Base-by-base conservation (phyloP, 1,140 invertebrate species). In the Pseudomyrmex pallidus region DNA sequence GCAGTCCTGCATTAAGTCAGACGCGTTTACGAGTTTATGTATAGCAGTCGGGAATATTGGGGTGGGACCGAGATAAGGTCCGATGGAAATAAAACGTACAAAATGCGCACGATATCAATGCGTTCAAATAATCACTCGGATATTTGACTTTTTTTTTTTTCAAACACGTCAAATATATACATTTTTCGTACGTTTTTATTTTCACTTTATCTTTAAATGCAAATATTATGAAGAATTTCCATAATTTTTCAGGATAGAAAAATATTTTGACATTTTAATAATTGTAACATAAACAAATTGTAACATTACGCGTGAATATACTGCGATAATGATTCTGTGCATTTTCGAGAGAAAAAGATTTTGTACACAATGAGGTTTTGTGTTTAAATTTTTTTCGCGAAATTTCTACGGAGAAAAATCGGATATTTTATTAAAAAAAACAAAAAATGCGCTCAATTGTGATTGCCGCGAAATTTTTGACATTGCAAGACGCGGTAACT, bases 1-100 rank as follows among this genome's bases (percentile, higher is more conserved):
- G 76, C 76, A 5, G 54, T 61, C 20, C 7, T n/a, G 64, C 66
- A 80, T 80, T 80, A 80, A 80, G 66, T 80, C 56, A 70, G 76
- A 70, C 76, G 25, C 64, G 52, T 78, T 78, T 70, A 78, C 76
- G 54, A 57, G 76, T 44, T 66, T 15, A 35, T 25, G 52, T 78
- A 70, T 2, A 52, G 20, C 54, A 48, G 76, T 12, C 20, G 56
- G 54, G 20, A n/a, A 70, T 70, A 54, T 66, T 59, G 66, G 35
- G 35, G 48, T 48, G 20, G 44, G 46, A n/a, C n/a, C 15, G 44
- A 72, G 76, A 72, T 80, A 80, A 80, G 56, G 64, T 59, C 54
- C 9, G 5, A 52, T 20, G 13, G 2, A n/a, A 46, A 57, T 48
- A 68, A 78, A 78, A 78, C 68, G 44, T 13, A 52, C 46, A 78